A percentile compares a stretch with the other conserved stretches of the same genome.
phyloP scores from a whole-genome alignment of 2,888 invertebrate species.

The Xestia xanthographa region DNA sequence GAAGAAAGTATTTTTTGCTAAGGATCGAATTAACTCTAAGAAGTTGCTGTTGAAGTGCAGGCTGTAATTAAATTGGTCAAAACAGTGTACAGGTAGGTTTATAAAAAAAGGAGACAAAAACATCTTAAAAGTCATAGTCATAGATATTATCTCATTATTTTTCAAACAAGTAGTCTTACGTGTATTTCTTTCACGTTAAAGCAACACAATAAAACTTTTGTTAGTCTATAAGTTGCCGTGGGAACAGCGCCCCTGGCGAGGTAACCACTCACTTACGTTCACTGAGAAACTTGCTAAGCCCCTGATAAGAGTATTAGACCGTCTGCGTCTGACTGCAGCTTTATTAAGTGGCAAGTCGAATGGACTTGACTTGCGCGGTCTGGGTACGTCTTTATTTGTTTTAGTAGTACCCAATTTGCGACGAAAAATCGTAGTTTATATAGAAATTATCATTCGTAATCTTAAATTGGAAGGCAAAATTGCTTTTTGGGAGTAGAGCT shows the following conservation, averaged over 20 bases:
- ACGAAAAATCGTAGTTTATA: neutral
- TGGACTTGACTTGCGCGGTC: slow-evolving; percentile 4
- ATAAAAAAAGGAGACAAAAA: neutral
- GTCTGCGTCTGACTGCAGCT: slow-evolving; percentile 33
- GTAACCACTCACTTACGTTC: slow-evolving; percentile 26
- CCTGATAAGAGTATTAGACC: slow-evolving; percentile 41
- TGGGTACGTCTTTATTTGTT: slow-evolving; percentile 6
- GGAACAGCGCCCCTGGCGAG: slow-evolving; percentile 11
- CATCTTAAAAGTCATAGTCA: too few relatives aligned
- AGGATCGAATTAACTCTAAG: neutral
- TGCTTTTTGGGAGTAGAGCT: neutral
- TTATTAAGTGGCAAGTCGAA: slow-evolving; percentile 22
- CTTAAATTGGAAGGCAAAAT: neutral
- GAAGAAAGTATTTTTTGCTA: neutral
- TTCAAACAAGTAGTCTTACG: too few relatives aligned
- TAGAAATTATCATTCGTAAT: neutral
- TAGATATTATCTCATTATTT: too few relatives aligned
- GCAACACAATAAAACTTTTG: neutral
- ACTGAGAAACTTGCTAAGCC: slow-evolving; percentile 48
- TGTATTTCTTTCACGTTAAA: neutral
- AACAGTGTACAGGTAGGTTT: neutral
- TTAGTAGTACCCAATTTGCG: neutral
- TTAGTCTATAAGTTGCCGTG: neutral
- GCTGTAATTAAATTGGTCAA: neutral
- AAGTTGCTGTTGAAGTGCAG: neutral